phyloP scores from a whole-genome alignment of 2,888 invertebrate species.

The Epirrhoe tristata region DNA sequence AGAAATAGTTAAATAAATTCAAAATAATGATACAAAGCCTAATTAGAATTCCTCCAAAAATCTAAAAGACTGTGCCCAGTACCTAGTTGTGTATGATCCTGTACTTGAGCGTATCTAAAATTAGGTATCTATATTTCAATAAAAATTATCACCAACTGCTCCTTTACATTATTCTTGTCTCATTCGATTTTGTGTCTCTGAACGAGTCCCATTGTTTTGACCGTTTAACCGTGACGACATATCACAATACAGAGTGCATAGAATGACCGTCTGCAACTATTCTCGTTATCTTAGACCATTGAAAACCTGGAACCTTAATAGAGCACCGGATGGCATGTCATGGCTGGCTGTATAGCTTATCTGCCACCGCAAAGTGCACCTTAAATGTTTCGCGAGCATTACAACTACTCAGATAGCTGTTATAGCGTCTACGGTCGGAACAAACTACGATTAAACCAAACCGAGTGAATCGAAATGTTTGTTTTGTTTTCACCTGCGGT shows the following conservation, averaged over 20 bases:
- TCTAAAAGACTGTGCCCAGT: too few species aligned
- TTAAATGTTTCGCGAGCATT: conserved; percentile 63
- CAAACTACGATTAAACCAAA: conserved; percentile 28
- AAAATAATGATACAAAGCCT: too few species aligned
- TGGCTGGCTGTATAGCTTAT: conserved; percentile 60
- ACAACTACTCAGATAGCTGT: conserved; percentile 51
- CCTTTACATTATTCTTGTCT: not conserved
- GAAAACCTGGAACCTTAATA: conserved; percentile 46
- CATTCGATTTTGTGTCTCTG: not conserved
- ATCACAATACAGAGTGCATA: not conserved
- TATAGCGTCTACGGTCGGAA: conserved; percentile 43
- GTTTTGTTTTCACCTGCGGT: not conserved
- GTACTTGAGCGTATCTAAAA: too few species aligned
- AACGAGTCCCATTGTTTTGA: not conserved
- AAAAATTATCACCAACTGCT: too few species aligned
- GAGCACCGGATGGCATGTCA: conserved; percentile 59
- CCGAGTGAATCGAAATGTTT: conserved; percentile 20
- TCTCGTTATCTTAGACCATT: conserved; percentile 35
- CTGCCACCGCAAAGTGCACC: conserved; percentile 60
- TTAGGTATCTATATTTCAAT: too few species aligned
- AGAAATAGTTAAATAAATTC: too few species aligned
- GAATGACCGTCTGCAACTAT: conserved; percentile 18
- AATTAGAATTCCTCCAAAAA: too few species aligned
- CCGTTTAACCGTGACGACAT: not conserved
- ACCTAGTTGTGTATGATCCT: too few species aligned